Conservation (phyloP, 2,113 vertebrate species). For the Gasterosteus aculeatus region DNA sequence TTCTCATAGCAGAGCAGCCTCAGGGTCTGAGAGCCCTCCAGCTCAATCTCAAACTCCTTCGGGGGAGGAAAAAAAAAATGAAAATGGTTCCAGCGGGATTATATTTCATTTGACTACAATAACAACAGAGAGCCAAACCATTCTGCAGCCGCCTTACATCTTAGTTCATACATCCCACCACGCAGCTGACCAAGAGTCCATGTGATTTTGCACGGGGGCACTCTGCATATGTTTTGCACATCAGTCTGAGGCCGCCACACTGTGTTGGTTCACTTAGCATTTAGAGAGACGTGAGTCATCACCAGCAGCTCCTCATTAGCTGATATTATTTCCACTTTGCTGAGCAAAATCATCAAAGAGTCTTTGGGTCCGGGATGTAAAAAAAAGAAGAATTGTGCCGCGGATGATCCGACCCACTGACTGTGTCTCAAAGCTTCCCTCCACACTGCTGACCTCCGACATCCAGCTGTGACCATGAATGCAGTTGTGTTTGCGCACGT, state of each 20-base stretch:
- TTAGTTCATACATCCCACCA: slow-evolving; percentile 12
- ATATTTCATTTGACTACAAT: neutral
- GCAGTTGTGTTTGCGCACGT: slow-evolving; percentile 2
- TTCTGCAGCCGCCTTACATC: neutral
- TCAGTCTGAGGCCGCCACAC: slow-evolving; percentile 39
- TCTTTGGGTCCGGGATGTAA: slow-evolving; percentile 27
- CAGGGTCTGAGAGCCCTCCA: slow-evolving; percentile 96
- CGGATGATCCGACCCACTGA: slow-evolving; percentile 37
- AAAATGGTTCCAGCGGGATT: neutral
- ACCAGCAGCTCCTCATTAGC: slow-evolving; percentile 72
- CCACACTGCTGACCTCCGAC: slow-evolving; percentile 2
- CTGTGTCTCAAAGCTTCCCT: slow-evolving; percentile 34
- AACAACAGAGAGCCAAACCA: neutral
- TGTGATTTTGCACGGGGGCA: slow-evolving; percentile 43
- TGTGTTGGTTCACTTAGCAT: slow-evolving; percentile 62
- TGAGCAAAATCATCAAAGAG: slow-evolving; percentile 58
- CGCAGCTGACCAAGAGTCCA: slow-evolving; percentile 35
- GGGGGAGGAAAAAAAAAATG: neutral
- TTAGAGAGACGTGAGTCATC: slow-evolving; percentile 71
- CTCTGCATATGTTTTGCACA: slow-evolving; percentile 59
- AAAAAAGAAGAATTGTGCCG: slow-evolving; percentile 37
- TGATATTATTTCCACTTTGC: slow-evolving; percentile 68
- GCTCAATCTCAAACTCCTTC: slow-evolving; percentile 98
- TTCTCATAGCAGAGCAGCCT: slow-evolving; percentile 96
- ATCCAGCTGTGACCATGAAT: slow-evolving; percentile 37